Base-by-base conservation (phyloP, 1,140 invertebrate genomes). In the Notospermus geniculatus region DNA sequence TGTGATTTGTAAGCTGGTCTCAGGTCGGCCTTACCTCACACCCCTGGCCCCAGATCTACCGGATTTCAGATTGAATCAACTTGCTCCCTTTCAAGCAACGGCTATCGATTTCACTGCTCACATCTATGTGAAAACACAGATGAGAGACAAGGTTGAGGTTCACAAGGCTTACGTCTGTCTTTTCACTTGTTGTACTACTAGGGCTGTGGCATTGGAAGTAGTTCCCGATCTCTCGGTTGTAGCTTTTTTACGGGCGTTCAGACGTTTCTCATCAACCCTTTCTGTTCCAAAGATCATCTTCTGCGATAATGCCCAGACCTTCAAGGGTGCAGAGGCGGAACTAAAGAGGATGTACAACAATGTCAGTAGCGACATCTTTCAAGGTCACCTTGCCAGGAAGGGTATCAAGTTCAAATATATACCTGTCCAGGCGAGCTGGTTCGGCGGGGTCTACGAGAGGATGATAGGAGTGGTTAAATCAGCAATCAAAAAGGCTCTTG, bases 301-400 rank as follows among this genome's bases (percentile, higher is more conserved):
- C 32, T 50, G 46, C 25, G 46, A 50, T 50, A 50, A 50, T n/a
- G 46, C 46, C 46, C 4, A 50, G n/a, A 50, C 46, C n/a, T 50
- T 50, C n/a, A 50, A 5, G 5, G 5, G 46, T 19, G 46, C 19
- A 9, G 46, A 50, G 4, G 9, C 4, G n/a, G 46, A 50, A 50
- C n/a, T 50, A 27, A 19, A 50, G n/a, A 5, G 46, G 4, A 4
- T 50, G n/a, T 50, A 50, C 46, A 5, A 50, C 4, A 50, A 50
- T n/a, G 25, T 27, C 4, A 9, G 4, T 7, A n/a, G 25, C 4
- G 46, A 50, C 4, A 9, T 5, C 4, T 50, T 5, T 50, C 46
- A 50, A 27, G n/a, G 25, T 7, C 46, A 50, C 5, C n/a, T 50
- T 23, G 46, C 46, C 5, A 27, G n/a, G 4, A 50, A 50, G 9